A percentile compares a stretch with the other conserved stretches of the same genome.
These are phyloP conservation scores for Micromys minutus DNA, from an alignment of 2,113 vertebrate genomes.

Conservation along the genomic window DNA sequence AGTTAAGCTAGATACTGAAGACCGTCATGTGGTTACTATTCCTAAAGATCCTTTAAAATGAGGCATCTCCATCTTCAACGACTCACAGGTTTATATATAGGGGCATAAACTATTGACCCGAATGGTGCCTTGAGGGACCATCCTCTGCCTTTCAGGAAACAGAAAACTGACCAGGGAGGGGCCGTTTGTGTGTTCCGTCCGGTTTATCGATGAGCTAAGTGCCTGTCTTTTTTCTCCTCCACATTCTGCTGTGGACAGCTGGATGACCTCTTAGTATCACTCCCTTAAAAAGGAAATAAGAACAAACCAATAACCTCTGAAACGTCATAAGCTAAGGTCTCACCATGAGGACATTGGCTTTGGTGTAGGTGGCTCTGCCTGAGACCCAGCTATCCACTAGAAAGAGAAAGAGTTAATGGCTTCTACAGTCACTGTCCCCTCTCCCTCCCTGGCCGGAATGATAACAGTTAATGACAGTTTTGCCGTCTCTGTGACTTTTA, in stretches of 20 bases:
- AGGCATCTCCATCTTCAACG: not conserved
- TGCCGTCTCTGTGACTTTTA: conserved; percentile 49
- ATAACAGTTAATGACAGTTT: conserved; percentile 53
- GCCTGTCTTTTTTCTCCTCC: not conserved
- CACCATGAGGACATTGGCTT: not conserved
- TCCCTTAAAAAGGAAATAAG: not conserved
- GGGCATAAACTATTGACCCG: not conserved
- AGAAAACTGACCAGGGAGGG: not conserved
- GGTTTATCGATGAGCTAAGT: conserved; percentile 20
- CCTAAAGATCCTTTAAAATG: conserved; percentile 19
- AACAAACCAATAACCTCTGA: conserved; percentile 1
- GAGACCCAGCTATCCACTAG: not conserved
- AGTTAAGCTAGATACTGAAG: not conserved
- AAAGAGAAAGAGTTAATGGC: conserved; percentile 37
- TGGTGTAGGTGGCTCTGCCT: not conserved
- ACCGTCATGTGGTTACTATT: not conserved
- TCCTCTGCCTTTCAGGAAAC: conserved; percentile 1
- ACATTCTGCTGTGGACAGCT: not conserved
- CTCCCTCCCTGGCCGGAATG: not conserved
- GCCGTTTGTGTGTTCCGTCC: not conserved
- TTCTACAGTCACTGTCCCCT: conserved; percentile 29
- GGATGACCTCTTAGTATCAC: not conserved
- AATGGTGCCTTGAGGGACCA: not conserved
- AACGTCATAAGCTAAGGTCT: not conserved
- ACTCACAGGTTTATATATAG: conserved; percentile 26